Base-by-base conservation (phyloP, 2,888 invertebrate genomes). In the Aquatica leii region DNA sequence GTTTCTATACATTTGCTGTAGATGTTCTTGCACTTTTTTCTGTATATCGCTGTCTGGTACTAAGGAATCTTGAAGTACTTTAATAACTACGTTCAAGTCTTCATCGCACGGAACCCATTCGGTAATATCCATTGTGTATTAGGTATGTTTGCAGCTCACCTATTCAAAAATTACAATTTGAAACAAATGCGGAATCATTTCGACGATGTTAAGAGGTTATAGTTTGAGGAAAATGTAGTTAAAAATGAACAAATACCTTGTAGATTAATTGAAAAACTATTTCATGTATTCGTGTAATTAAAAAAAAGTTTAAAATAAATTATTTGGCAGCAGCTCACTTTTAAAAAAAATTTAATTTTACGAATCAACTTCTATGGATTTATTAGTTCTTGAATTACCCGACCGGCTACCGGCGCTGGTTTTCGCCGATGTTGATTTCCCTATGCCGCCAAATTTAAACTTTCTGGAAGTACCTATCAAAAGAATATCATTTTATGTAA, bases 31-130 rank as follows among this genome's bases (percentile, higher is more conserved):
- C 75, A 98, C 98, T 74, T 92, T 91, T 81, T 94, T 88, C 83
- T 99, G 99, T 58, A 95, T 94, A 72, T 92, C 93, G 76, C 93
- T 98, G 83, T 98, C 96, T 62, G 97, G 95, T 74, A 97, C 96
- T 81, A 99, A 95, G 69, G 98, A 98, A 85, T 98, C 97, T 83
- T 96, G 97, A 65, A 99, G 88, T 77, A 99, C 90, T 82, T 94
- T 92, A 80, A 98, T 88, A 84, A 98, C 97, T 88, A 98, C 95
- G 82, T 91, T 88, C 80, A 98, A 87, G 83, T 96, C 95, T 86
- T 94, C 94, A 84, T 94, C 92, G 86, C 95, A 93, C 77, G 97
- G 97, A 87, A 93, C 92, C 97, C 97, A 98, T 89, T 89, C 87
- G 55, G 69, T 72, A 76, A 75, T 88, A 87, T 90, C 86, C 79